These are phyloP conservation scores for Sialia sialis DNA, from an alignment of 2,113 vertebrate species.

Conservation along the genomic window DNA sequence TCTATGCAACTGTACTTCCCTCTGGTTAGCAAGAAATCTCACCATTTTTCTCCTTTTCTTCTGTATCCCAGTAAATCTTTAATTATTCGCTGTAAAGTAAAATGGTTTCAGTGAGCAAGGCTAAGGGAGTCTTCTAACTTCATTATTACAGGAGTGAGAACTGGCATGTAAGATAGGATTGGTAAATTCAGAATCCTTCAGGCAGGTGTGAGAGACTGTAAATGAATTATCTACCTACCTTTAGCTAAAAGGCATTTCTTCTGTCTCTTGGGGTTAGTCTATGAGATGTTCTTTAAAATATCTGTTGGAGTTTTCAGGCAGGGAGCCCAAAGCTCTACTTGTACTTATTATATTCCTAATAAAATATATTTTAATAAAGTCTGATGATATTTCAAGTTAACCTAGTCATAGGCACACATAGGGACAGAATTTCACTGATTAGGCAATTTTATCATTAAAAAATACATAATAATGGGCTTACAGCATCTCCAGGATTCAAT, in stretches of 20 bases:
- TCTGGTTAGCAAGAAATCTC: background rate
- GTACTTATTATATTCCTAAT: background rate
- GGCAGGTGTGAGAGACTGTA: background rate
- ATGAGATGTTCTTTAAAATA: background rate
- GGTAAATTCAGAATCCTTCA: background rate
- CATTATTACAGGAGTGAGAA: background rate
- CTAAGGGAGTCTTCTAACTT: background rate
- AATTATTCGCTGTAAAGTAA: background rate
- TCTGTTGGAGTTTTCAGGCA: background rate
- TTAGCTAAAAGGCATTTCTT: background rate
- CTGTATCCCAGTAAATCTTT: background rate
- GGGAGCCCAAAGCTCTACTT: background rate
- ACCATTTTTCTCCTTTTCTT: background rate
- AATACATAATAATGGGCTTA: background rate
- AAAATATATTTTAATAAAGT: background rate
- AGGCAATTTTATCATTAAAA: background rate
- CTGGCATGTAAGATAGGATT: background rate
- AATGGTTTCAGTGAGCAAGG: background rate
- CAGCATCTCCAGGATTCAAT: background rate
- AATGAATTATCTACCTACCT: constrained; percentile 1
- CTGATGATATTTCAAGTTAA: background rate
- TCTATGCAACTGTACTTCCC: background rate
- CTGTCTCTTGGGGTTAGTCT: background rate
- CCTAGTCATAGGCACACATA: accelerated
- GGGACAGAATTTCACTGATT: background rate